Conservation (phyloP, 1,140 invertebrate species). For the Diorhabda carinulata region DNA sequence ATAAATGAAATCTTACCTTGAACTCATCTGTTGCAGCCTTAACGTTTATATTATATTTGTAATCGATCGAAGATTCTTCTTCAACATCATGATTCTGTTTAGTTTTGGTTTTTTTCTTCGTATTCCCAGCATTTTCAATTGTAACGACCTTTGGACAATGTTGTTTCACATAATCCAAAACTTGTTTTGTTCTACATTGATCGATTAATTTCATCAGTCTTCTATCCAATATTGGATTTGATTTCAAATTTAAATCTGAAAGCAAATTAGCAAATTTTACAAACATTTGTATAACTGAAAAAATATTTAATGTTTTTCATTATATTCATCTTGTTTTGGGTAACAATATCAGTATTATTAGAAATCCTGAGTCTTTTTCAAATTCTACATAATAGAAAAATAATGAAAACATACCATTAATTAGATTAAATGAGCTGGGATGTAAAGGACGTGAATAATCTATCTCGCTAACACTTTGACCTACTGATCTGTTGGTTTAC, state of each 20-base stretch:
- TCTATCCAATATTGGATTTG: constrained; percentile 71
- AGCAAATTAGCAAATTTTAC: constrained; percentile 11
- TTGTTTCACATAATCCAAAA: constrained; percentile 64
- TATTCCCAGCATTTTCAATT: constrained; percentile 40
- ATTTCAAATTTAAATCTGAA: constrained; percentile 51
- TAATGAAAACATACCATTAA: too few relatives aligned
- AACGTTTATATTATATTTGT: constrained; percentile 41
- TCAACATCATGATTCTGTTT: constrained; percentile 38
- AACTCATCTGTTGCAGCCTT: constrained; percentile 31
- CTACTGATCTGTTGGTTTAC: too few relatives aligned
- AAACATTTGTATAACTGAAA: too few relatives aligned
- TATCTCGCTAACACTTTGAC: too few relatives aligned
- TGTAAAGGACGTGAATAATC: too few relatives aligned
- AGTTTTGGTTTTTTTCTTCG: constrained; percentile 51
- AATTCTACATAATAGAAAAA: too few relatives aligned
- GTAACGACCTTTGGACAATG: constrained; percentile 53
- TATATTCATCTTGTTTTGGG: too few relatives aligned
- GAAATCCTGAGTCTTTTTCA: too few relatives aligned
- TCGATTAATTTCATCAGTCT: constrained; percentile 68
- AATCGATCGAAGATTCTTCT: constrained; percentile 36
- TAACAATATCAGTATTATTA: too few relatives aligned
- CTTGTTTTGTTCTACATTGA: constrained; percentile 64
- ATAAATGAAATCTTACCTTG: constrained; percentile 15
- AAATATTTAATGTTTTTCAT: too few relatives aligned
- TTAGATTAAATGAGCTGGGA: too few relatives aligned